A percentile compares a stretch with the other conserved stretches of the same genome.
Evolutionary conservation across 2,797 vertebrate species (phyloP).

Genomic region (Setipinna tenuifilis): DNA sequence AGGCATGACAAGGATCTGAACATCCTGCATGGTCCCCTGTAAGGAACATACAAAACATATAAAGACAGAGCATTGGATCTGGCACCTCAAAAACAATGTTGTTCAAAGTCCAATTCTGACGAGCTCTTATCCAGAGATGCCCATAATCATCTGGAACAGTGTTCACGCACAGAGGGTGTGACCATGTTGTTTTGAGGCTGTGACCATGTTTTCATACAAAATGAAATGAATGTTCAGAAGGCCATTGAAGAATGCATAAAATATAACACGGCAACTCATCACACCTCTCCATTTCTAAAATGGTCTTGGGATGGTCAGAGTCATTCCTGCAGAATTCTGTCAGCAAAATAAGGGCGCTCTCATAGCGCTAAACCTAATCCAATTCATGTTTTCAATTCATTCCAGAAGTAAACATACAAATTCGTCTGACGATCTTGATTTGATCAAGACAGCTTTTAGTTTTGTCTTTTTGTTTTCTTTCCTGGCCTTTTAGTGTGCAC

Average conservation of each 20-base stretch:
- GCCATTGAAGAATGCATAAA: not conserved
- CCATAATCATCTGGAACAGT: not conserved
- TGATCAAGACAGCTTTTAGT: not conserved
- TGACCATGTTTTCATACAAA: not conserved
- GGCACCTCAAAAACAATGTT: not conserved
- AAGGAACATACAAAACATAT: conserved; percentile 32
- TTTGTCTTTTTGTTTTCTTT: not conserved
- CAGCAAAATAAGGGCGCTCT: not conserved
- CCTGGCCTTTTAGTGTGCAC: not conserved
- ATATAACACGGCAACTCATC: not conserved
- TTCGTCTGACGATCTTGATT: not conserved
- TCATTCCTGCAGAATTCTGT: not conserved
- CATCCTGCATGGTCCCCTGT: conserved; percentile 96
- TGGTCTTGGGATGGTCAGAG: not conserved
- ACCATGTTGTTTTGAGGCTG: not conserved
- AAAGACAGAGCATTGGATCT: conserved; percentile 29
- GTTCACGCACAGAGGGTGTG: not conserved
- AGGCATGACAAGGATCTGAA: conserved; percentile 94
- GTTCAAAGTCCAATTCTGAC: conserved; percentile 10
- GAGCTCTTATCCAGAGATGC: not conserved
- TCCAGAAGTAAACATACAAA: not conserved
- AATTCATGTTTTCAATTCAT: not conserved
- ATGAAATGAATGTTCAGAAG: not conserved
- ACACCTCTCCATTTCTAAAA: not conserved
- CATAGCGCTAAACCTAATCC: not conserved